phyloP scores from a whole-genome alignment of 2,113 vertebrate genomes.

The Melanotaenia duboulayi region DNA sequence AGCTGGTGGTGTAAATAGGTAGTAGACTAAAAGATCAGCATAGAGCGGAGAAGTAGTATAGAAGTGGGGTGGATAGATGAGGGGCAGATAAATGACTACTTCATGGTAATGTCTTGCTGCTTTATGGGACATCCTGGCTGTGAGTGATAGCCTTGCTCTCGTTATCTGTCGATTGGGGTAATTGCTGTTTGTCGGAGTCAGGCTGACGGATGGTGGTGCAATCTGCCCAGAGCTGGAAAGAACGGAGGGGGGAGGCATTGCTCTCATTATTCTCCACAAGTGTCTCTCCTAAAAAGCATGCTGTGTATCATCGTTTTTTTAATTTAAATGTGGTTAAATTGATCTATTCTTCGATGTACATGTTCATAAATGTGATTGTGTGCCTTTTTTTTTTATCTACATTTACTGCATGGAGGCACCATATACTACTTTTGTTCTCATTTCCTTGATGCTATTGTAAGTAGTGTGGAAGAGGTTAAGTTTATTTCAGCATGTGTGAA shows the following conservation, averaged over 20 bases:
- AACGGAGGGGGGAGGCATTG: conserved; percentile 38
- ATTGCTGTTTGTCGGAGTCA: conserved; percentile 82
- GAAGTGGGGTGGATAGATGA: conserved; percentile 30
- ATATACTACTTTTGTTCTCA: neutral
- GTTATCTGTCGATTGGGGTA: conserved; percentile 84
- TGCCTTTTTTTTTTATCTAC: neutral
- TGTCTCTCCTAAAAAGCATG: conserved; percentile 56
- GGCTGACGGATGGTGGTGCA: conserved; percentile 80
- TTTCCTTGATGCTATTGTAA: neutral
- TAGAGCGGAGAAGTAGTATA: conserved; percentile 21
- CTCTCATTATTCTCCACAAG: conserved; percentile 68
- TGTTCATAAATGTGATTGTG: neutral
- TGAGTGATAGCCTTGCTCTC: conserved; percentile 80
- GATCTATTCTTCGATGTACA: neutral
- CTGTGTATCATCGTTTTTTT: conserved; percentile 35
- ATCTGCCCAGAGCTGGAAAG: conserved; percentile 57
- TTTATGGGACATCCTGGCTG: conserved; percentile 73
- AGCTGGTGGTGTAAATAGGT: conserved; percentile 36
- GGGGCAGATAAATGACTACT: conserved; percentile 72
- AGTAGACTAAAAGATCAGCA: conserved; percentile 44
- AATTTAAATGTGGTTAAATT: conserved; percentile 18
- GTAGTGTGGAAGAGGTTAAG: conserved; percentile 5
- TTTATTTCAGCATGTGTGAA: conserved; percentile 45
- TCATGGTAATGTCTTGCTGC: conserved; percentile 73
- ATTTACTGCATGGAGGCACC: neutral